Evolutionary conservation across 2,113 vertebrate species (phyloP), one percentile per base, ranked within the genome.

Genomic region (Maylandia zebra): DNA sequence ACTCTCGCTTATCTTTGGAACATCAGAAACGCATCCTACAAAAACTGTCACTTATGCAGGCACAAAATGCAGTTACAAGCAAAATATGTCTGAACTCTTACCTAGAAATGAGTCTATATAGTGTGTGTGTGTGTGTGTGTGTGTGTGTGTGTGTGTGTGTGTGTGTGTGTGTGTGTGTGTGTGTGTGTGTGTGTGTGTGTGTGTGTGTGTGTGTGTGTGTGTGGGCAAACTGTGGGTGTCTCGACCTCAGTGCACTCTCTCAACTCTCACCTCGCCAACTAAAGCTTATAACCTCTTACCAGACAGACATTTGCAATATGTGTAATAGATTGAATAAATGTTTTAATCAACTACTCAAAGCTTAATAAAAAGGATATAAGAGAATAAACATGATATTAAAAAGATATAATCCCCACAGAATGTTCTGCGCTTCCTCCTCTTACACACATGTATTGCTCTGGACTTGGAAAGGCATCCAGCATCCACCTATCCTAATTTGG

Each of bases 131-230:
- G 45, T 3, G 14, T 2, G 45, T 2, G 43, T 17, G 4, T 8
- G 14, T 16, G 16, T 19, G 3, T 4, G 7, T 19, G 50, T 1
- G 50, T 10, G 17, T 32, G 32, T 8, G 32, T 1, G 32, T 45
- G 45, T 2, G 14, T 34, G 7, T 8, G 34, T 1, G 0, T 0
- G 4, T 19, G 48, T 3, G 17, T 9, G 14, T 7, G 41, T 43
- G 43, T 45, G 45, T 3, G 14, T 2, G 45, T 2, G 43, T 17
- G 4, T 8, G 14, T 16, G 16, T 19, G 3, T 4, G 7, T 19
- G 50, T 1, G 50, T 10, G 17, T 32, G 32, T 8, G 32, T 1
- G 32, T 45, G 45, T 2, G 14, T 34, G 7, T 8, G 34, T 1
- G 32, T 1, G 4, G 43, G 43, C 43, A 45, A 45, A 45, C 43